phyloP scores from a whole-genome alignment of 2,888 invertebrate genomes.

The Hypercompe scribonia region DNA sequence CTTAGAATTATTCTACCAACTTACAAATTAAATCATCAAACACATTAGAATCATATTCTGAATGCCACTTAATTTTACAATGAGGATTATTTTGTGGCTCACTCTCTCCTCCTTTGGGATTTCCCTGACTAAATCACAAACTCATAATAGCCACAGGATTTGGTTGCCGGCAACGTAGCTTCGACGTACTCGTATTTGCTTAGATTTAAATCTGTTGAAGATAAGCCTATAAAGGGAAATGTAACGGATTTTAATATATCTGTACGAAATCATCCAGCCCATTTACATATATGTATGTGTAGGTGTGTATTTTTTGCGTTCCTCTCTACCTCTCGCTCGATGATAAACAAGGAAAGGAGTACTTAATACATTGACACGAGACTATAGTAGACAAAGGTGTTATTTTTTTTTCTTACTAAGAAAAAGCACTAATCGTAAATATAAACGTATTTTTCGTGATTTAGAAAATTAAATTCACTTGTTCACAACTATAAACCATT shows the following conservation, averaged over 20 bases:
- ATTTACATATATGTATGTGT: too few species aligned
- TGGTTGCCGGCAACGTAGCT: slow-evolving; percentile 4
- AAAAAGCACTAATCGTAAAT: background rate
- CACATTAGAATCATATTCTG: too few species aligned
- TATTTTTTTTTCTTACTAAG: background rate
- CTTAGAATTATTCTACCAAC: too few species aligned
- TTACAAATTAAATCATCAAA: too few species aligned
- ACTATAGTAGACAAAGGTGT: background rate
- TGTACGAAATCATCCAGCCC: background rate
- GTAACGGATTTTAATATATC: background rate
- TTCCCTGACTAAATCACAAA: slow-evolving; percentile 7
- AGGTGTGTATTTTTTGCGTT: too few species aligned
- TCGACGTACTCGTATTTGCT: background rate
- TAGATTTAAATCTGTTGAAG: slow-evolving; percentile 4
- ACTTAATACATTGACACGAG: background rate
- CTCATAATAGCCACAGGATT: slow-evolving; percentile 14
- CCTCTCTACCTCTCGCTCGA: too few species aligned
- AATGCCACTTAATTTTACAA: too few species aligned
- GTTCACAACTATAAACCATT: background rate
- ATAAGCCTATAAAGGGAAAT: background rate
- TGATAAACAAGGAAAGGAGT: background rate
- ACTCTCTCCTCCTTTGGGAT: background rate
- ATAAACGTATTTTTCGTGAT: background rate
- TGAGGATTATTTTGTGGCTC: background rate
- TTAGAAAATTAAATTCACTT: background rate